These are phyloP conservation scores for Corythornis vintsioides DNA, from an alignment of 2,113 vertebrate species.

Conservation along the genomic window DNA sequence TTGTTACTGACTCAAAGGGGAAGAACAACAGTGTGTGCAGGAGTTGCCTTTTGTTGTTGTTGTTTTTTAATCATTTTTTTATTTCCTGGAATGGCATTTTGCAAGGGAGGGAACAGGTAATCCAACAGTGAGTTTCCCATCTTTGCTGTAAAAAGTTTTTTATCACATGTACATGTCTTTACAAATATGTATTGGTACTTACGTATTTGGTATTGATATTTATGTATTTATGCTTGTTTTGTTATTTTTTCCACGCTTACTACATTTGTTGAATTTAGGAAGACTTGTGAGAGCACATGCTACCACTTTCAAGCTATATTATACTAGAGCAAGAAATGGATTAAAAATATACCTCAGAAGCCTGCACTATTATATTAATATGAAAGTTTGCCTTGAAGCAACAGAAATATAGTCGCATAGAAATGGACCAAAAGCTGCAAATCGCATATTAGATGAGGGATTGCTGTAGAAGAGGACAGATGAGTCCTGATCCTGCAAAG, in stretches of 20 bases:
- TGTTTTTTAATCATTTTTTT: not conserved
- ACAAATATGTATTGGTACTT: not conserved
- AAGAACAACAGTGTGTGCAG: not conserved
- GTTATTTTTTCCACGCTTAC: not conserved
- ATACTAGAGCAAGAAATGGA: not conserved
- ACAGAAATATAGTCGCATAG: not conserved
- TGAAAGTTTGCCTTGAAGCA: not conserved
- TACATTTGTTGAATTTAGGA: not conserved
- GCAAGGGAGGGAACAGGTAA: not conserved
- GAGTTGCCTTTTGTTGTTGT: not conserved
- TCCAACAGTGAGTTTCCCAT: not conserved
- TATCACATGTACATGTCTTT: not conserved
- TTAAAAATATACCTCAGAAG: not conserved
- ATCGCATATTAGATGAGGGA: not conserved
- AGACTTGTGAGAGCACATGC: not conserved
- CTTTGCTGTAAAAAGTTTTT: slow-evolving; percentile 19
- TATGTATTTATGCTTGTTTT: not conserved
- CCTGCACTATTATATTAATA: not conserved
- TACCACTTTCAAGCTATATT: not conserved
- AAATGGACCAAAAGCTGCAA: not conserved
- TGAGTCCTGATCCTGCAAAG: not conserved
- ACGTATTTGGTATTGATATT: too few species aligned
- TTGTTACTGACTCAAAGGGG: slow-evolving; percentile 10
- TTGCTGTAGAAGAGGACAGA: not conserved
- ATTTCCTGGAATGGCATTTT: slow-evolving; percentile 21